Evolutionary conservation across 2,888 invertebrate genomes (phyloP), one percentile per base, ranked within the genome.

Genomic region (Xanthia togata): DNA sequence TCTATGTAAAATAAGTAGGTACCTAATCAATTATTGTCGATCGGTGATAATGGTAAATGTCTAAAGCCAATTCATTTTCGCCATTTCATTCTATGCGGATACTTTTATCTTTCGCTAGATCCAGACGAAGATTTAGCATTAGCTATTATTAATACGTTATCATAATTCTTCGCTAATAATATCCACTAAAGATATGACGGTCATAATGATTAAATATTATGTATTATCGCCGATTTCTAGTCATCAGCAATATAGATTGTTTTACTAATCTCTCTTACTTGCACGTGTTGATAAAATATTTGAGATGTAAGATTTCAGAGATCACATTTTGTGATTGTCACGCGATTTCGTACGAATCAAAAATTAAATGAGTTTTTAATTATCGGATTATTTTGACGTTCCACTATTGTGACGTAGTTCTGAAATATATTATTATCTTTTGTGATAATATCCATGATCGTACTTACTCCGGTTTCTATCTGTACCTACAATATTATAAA

Each of bases 161-260:
- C 53, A 23, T 63, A 68, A 41, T 67, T 23, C 47, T 59, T 64
- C 20, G 17, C 8, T 70, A 60, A 68, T 60, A 53, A 60, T 53
- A 17, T 60, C 47, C 12, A 38, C 6, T 53, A 60, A 69, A 60
- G 38, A 81, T 81, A 77, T 65, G 23, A 17, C 35, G 6, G 14
- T 35, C n/a, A 64, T 69, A 55, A 55, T 35, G 64, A 31, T 59
- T n/a, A 64, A 38, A n/a, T 64, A 53, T 53, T 26, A 59, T 35
- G 8, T 68, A 31, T 70, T 83, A 83, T 83, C 63, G 63, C 81
- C 69, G 65, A 77, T 81, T 83, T 83, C 83, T 83, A 83, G 83
- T 83, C 83, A 83, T 72, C 74, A 65, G 26, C 62, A 73, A 76
- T 76, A 71, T 63, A 70, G 53, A 83, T 82, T 79, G 59, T 71